phyloP scores from a whole-genome alignment of 2,888 invertebrate genomes.

The Galerucella nymphaeae region DNA sequence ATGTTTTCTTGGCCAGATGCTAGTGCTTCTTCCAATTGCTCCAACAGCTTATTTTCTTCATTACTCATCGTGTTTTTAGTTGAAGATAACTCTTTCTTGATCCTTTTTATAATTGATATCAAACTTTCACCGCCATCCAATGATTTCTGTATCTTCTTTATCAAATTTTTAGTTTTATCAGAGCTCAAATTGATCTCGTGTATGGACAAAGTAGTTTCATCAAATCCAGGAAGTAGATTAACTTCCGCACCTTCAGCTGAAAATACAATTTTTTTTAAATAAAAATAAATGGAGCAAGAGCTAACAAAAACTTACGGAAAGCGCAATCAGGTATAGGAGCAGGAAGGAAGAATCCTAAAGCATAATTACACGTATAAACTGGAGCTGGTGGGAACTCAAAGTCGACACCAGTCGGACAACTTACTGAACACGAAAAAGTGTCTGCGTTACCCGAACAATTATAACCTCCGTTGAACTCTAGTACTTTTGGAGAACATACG shows the following conservation, averaged over 20 bases:
- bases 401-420: conserved; percentile 74
- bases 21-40: neutral
- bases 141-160: neutral
- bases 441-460: conserved; percentile 75
- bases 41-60: neutral
- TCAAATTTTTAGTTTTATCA: neutral
- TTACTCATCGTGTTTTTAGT: neutral
- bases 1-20: neutral
- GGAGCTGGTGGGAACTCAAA: conserved; percentile 73
- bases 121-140: conserved; percentile 1
- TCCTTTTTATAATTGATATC: neutral
- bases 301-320: conserved; percentile 66
- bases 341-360: conserved; percentile 74
- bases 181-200: conserved; percentile 1
- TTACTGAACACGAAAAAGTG: conserved; percentile 72
- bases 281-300: neutral
- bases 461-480: conserved; percentile 82
- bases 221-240: neutral
- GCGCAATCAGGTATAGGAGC: conserved; percentile 79
- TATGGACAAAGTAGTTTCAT: neutral
- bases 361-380: conserved; percentile 75
- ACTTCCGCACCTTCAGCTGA: conserved; percentile 15
- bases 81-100: conserved; percentile 4
- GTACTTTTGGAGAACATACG: conserved; percentile 71
- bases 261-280: neutral